Evolutionary conservation across 1,140 invertebrate genomes (phyloP).

Genomic region (Eriocheir sinensis): DNA sequence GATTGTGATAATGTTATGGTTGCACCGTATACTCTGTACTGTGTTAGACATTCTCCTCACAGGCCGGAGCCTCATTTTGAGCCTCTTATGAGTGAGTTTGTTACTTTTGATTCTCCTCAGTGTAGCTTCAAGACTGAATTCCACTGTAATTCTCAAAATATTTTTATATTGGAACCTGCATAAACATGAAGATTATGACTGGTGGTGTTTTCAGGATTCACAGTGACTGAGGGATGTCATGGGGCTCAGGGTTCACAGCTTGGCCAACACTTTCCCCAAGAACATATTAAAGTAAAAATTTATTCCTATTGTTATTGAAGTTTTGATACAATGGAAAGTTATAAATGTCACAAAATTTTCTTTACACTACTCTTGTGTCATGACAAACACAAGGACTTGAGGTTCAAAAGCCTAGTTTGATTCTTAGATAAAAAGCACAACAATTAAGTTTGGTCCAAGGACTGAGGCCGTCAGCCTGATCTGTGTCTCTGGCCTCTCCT

Average conservation of each 20-base stretch:
- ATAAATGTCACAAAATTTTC: no score
- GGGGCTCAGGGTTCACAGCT: no score
- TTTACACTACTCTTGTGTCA: no score
- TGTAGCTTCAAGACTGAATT: not conserved
- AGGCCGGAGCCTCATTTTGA: not conserved
- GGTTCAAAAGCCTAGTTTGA: not conserved
- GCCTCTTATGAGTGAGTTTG: not conserved
- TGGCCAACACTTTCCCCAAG: no score
- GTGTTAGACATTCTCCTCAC: not conserved
- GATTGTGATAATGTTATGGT: constrained; percentile 16
- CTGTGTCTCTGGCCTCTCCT: not conserved
- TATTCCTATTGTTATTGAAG: no score
- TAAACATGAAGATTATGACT: not conserved
- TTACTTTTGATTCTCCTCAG: not conserved
- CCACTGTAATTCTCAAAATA: not conserved
- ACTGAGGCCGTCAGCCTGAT: not conserved
- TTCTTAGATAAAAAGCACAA: not conserved
- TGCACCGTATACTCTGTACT: not conserved
- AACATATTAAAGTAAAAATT: no score
- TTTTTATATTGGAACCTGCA: not conserved
- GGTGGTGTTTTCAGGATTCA: no score
- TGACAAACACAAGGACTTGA: not conserved
- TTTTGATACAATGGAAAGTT: no score
- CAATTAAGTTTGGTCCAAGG: not conserved
- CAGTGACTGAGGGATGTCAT: not conserved